Conservation (phyloP, 1,140 invertebrate genomes). For the Metaphire vulgaris region DNA sequence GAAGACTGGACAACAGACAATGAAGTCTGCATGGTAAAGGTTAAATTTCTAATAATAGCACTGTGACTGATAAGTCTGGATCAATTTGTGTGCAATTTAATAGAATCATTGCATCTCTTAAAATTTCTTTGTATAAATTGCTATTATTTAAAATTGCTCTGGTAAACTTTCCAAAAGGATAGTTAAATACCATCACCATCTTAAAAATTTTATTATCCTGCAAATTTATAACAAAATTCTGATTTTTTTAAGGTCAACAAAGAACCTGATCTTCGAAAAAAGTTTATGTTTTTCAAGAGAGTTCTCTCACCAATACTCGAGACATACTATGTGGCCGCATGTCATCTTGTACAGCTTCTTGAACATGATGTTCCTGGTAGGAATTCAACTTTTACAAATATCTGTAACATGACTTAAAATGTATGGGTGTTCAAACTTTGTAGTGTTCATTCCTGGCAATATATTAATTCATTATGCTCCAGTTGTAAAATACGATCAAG, state of each 20-base stretch:
- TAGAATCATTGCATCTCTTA: too few relatives aligned
- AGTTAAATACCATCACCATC: too few relatives aligned
- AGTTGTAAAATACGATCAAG: too few relatives aligned
- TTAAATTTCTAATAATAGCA: too few relatives aligned
- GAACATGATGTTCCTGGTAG: not conserved
- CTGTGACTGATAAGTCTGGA: not conserved
- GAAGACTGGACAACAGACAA: not conserved
- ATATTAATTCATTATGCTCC: not conserved
- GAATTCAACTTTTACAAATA: too few relatives aligned
- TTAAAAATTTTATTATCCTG: too few relatives aligned
- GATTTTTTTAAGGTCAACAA: not conserved
- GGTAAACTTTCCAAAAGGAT: too few relatives aligned
- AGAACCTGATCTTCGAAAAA: not conserved
- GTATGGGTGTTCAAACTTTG: not conserved
- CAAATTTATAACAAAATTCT: too few relatives aligned
- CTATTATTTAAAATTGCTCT: too few relatives aligned
- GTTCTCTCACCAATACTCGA: conserved; percentile 1
- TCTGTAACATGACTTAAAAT: too few relatives aligned
- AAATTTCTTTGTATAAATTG: too few relatives aligned
- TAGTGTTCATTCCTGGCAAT: not conserved
- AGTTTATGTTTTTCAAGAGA: not conserved
- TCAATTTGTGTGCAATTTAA: not conserved
- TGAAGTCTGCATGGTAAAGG: not conserved
- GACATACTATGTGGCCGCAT: not conserved
- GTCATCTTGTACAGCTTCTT: not conserved